Base-by-base conservation (phyloP, 2,797 vertebrate genomes). In the Sphenopsis melanotis region DNA sequence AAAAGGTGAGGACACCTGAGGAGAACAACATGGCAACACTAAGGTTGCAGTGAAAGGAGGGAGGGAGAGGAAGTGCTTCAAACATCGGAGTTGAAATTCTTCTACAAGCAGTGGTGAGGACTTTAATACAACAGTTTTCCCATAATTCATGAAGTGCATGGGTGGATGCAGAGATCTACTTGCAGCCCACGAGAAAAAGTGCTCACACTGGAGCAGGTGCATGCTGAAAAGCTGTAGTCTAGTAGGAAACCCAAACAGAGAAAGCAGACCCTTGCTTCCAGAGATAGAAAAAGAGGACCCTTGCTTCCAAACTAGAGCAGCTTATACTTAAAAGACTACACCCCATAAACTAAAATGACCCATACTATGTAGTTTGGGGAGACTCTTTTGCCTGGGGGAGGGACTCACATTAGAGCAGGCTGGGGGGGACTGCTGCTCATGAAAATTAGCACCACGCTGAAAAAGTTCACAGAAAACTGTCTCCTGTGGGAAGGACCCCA, bases 351-450 rank as follows among this genome's bases (percentile, higher is more conserved):
- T 49, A 27, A n/a, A 50, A n/a, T 76, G 10, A 60, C 36, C 14
- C 4, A 21, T 1, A 0, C 23, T 23, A 6, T n/a, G 6, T 21
- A 27, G 29, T 27, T 49, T 24, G 55, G 29, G 29, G 47, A 15
- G 16, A 32, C 27, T 26, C 6, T 49, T 60, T 75, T 39, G 29
- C 29, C 11, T 0, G 2, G 20, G 27, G 5, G 36, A 60, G 22
- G 15, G 6, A 32, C 13, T 32, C 22, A 16, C 1, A 2, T 20
- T 47, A 32, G 29, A 60, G 34, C 13, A 19, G 29, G 22, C 5
- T 1, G 4, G 21, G 36, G 0, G 0, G 13, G 23, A 21, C 14
- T 75, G 56, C 30, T 50, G 12, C 46, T 76, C 5, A 2, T 61
- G 23, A 41, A n/a, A 27, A 50, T n/a, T n/a, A 61, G 29, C 32